Evolutionary conservation across 2,113 vertebrate species (phyloP).

Genomic region (Sula dactylatra): DNA sequence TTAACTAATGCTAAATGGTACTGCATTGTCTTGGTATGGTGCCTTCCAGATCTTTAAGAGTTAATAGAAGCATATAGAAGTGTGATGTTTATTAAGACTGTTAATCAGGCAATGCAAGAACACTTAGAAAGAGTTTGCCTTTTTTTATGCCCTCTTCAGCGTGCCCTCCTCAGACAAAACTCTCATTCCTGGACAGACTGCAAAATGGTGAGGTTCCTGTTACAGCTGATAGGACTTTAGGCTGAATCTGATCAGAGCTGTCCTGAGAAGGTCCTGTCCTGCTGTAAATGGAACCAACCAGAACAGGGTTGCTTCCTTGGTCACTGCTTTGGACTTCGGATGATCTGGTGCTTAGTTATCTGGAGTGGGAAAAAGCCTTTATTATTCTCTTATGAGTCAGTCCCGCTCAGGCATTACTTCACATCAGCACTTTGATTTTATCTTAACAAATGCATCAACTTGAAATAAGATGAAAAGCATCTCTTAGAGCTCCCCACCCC

Average conservation of each 20-base stretch:
- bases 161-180: not conserved
- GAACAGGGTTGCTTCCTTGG: not conserved
- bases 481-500: not conserved
- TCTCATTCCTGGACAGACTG: not conserved
- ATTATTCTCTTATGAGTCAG: not conserved
- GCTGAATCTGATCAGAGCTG: not conserved
- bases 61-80: fast-evolving
- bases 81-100: not conserved
- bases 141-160: not conserved
- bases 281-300: not conserved
- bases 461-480: not conserved
- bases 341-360: not conserved
- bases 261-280: not conserved
- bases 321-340: not conserved
- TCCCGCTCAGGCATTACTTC: not conserved
- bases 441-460: not conserved
- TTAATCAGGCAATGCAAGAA: not conserved
- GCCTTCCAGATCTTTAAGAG: not conserved
- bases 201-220: not conserved
- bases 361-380: not conserved
- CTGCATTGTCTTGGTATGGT: not conserved
- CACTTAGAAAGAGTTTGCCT: not conserved
- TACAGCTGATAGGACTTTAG: not conserved
- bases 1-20: not conserved
- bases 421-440: not conserved